Conservation (phyloP, 2,888 invertebrate genomes). For the Himalopsyche tibetana region DNA sequence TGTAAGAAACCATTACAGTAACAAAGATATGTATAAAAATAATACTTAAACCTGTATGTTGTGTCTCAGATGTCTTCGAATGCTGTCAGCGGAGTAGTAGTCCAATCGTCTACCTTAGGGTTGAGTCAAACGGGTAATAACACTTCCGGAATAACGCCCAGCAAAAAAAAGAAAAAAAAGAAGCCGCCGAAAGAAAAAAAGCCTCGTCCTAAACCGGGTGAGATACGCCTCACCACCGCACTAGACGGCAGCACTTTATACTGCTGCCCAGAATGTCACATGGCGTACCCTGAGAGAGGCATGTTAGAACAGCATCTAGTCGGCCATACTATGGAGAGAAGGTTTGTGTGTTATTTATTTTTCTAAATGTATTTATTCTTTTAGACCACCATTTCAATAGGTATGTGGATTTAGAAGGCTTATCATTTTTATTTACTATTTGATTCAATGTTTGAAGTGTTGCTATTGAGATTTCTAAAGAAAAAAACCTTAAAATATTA, state of each 20-base stretch:
- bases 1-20: too few relatives aligned
- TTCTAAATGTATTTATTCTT: background rate
- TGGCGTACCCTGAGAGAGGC: slow-evolving; percentile 92
- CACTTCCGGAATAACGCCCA: slow-evolving; percentile 69
- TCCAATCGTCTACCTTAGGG: slow-evolving; percentile 74
- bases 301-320: slow-evolving; percentile 90
- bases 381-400: too few relatives aligned
- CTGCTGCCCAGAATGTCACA: slow-evolving; percentile 92
- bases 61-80: slow-evolving; percentile 70
- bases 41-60: background rate
- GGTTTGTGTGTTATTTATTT: slow-evolving; percentile 69
- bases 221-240: slow-evolving; percentile 87
- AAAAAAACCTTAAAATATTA: too few relatives aligned
- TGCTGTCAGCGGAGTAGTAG: slow-evolving; percentile 73
- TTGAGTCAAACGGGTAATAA: slow-evolving; percentile 72
- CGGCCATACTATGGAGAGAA: slow-evolving; percentile 89
- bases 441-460: too few relatives aligned
- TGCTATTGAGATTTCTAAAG: too few relatives aligned
- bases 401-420: too few relatives aligned
- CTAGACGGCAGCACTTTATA: slow-evolving; percentile 89
- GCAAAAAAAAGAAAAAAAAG: slow-evolving; percentile 89
- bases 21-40: too few relatives aligned
- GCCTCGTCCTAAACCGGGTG: slow-evolving; percentile 89
- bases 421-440: too few relatives aligned
- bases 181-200: slow-evolving; percentile 87